Conservation (phyloP, 2,888 invertebrate genomes). For the Boloria selene region DNA sequence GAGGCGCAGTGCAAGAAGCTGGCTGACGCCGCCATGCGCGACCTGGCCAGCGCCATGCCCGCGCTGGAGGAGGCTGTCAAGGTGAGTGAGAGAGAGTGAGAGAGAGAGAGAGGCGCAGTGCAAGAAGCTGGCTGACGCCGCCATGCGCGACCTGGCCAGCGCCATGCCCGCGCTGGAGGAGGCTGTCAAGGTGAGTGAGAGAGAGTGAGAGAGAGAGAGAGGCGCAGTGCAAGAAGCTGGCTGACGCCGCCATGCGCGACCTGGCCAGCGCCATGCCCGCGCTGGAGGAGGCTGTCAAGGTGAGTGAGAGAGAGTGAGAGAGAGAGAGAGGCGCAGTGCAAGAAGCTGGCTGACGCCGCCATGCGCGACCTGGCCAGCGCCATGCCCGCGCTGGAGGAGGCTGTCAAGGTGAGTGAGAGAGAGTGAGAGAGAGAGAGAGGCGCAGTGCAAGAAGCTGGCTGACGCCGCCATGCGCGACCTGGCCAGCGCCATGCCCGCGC, state of each 20-base stretch:
- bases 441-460: constrained; percentile 87
- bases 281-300: constrained; percentile 89
- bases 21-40: constrained; percentile 91
- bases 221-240: constrained; percentile 85
- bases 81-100: constrained; percentile 44
- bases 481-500: constrained; percentile 92
- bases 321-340: constrained; percentile 62
- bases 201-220: neutral
- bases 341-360: constrained; percentile 90
- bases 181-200: constrained; percentile 81
- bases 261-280: constrained; percentile 93
- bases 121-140: constrained; percentile 90
- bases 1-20: constrained; percentile 91
- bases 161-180: constrained; percentile 94
- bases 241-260: constrained; percentile 91
- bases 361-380: constrained; percentile 92
- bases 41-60: constrained; percentile 93
- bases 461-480: constrained; percentile 92
- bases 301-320: constrained; percentile 31
- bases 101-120: constrained; percentile 52
- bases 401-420: constrained; percentile 76
- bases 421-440: neutral
- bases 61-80: constrained; percentile 91
- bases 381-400: constrained; percentile 93
- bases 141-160: constrained; percentile 90